Conservation (phyloP, 1,140 invertebrate genomes). For the Phymorhynchus buccinoides region DNA sequence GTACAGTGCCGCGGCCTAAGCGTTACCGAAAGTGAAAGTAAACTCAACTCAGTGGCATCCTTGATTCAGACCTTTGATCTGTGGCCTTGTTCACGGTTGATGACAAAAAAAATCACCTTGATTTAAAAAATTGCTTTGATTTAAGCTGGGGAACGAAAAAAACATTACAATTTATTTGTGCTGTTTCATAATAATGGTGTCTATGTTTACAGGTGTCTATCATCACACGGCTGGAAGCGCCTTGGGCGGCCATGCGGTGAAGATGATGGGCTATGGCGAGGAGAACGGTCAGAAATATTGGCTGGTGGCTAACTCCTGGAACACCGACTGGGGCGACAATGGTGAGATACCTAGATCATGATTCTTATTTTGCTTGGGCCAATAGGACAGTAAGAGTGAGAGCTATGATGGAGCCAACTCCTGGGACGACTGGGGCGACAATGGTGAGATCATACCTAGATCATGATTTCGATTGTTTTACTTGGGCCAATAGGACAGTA, state of each 20-base stretch:
- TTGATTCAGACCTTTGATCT: no score
- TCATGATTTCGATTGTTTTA: background rate
- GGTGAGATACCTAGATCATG: slow-evolving; percentile 44
- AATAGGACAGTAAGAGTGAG: background rate
- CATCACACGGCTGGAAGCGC: slow-evolving; percentile 80
- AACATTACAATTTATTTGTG: background rate
- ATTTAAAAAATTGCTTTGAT: no score
- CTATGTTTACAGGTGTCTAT: background rate
- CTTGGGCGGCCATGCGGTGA: slow-evolving; percentile 87
- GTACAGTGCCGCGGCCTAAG: no score
- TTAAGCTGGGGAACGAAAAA: no score
- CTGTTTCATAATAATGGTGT: background rate
- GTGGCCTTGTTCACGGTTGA: no score
- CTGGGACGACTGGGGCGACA: slow-evolving; percentile 92
- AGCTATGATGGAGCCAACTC: background rate
- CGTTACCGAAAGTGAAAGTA: no score
- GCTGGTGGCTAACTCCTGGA: slow-evolving; percentile 94
- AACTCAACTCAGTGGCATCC: no score
- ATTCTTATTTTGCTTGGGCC: background rate
- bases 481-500: background rate
- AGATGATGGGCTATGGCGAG: slow-evolving; percentile 90
- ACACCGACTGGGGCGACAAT: slow-evolving; percentile 85
- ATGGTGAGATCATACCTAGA: slow-evolving; percentile 49
- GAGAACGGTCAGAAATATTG: slow-evolving; percentile 88
- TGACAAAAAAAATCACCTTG: no score